A percentile compares a stretch with the other conserved stretches of the same genome.
These are phyloP conservation scores for Drosophila persimilis DNA, from an alignment of 1,140 invertebrate species.

Conservation along the genomic window DNA sequence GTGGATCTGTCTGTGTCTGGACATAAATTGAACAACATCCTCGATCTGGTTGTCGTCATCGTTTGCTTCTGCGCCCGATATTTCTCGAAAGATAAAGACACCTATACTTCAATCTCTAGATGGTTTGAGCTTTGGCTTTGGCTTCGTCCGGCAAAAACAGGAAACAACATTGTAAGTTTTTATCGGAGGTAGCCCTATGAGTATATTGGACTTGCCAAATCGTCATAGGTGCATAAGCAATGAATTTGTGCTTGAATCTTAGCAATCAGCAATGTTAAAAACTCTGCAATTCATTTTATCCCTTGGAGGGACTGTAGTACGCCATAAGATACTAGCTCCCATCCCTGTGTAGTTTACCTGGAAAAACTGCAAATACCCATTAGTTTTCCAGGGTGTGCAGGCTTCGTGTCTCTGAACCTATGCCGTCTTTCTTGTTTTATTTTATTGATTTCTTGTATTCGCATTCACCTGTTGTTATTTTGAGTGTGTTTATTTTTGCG, in stretches of 20 bases:
- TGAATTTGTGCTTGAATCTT: not conserved
- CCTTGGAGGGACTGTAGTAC: too few species aligned
- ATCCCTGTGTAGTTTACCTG: not conserved
- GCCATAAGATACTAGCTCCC: too few species aligned
- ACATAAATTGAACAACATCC: conserved; percentile 33
- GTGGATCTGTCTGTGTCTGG: conserved; percentile 4
- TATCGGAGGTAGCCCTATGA: not conserved
- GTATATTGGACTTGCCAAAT: too few species aligned
- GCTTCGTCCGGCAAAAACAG: conserved; percentile 39
- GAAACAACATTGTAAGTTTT: conserved; percentile 50
- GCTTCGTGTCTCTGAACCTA: conserved; percentile 2
- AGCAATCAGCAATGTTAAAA: too few species aligned
- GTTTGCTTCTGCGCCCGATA: conserved; percentile 19
- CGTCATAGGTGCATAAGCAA: too few species aligned
- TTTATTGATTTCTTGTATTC: conserved; percentile 72
- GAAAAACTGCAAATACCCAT: conserved; percentile 9
- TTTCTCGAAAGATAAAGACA: conserved; percentile 43
- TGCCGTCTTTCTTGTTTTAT: conserved; percentile 41
- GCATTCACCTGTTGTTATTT: conserved; percentile 78
- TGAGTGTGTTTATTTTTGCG: conserved; percentile 61
- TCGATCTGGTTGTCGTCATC: conserved; percentile 1
- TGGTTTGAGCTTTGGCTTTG: conserved; percentile 16
- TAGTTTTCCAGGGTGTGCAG: conserved; percentile 10
- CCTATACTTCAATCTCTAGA: conserved; percentile 9
- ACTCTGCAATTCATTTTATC: too few species aligned